Conservation (phyloP, 2,888 invertebrate genomes). For the Meloe dianella region DNA sequence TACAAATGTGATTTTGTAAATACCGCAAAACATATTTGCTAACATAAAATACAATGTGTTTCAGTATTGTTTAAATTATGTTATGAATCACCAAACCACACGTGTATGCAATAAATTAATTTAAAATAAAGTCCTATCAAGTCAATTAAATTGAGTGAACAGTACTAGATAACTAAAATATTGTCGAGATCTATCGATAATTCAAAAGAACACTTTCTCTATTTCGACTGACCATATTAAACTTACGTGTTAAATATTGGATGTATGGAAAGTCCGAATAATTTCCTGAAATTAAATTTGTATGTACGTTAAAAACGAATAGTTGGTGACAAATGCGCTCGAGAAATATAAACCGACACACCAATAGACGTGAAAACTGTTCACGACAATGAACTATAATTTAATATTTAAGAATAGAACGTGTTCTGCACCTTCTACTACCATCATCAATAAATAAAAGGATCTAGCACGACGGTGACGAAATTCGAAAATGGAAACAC, state of each 20-base stretch:
- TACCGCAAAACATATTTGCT: constrained; percentile 14
- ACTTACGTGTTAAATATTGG: constrained; percentile 72
- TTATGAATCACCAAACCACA: constrained; percentile 10
- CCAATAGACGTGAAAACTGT: constrained; percentile 22
- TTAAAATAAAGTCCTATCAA: neutral
- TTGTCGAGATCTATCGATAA: neutral
- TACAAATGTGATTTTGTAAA: neutral
- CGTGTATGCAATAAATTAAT: constrained; percentile 1
- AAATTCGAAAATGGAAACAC: constrained; percentile 35
- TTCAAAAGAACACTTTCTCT: constrained; percentile 23
- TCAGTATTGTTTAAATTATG: neutral
- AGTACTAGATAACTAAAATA: neutral
- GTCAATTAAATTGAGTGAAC: constrained; percentile 14
- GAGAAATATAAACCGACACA: constrained; percentile 21
- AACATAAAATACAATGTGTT: neutral
- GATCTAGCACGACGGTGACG: constrained; percentile 35
- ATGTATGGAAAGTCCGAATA: constrained; percentile 70
- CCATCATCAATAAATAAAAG: constrained; percentile 33
- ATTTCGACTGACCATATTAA: neutral
- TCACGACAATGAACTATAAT: constrained; percentile 23
- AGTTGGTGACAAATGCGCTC: constrained; percentile 20
- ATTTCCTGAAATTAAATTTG: constrained; percentile 63
- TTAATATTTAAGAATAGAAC: constrained; percentile 26
- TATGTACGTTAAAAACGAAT: constrained; percentile 9
- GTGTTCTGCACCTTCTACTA: constrained; percentile 22